Base-by-base conservation (phyloP, 2,113 vertebrate genomes). In the Ifrita kowaldi region DNA sequence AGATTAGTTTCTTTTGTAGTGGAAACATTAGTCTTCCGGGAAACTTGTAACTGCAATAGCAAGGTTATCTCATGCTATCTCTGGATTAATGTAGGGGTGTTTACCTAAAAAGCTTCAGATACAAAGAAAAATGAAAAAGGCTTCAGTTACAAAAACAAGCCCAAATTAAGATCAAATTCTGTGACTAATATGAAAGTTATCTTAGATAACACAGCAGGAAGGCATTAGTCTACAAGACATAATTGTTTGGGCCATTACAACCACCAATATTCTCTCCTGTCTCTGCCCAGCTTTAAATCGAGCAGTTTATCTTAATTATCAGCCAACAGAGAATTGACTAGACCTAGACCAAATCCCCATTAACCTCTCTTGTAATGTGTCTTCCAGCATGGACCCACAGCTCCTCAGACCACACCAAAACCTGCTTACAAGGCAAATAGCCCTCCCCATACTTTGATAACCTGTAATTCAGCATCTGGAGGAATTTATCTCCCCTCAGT, bases 291-390 rank as follows among this genome's bases (percentile, higher is more conserved):
- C 90, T 82, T 80, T 96, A 95, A 96, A 95, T 93, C n/a, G 60
- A 70, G 80, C 93, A 93, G 76, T 97, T 98, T 93, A 80, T 98
- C 95, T 97, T 90, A 80, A 90, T 97, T 97, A 97, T 86, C 87
- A 96, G 90, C 87, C 75, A 87, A 46, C 90, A 80, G 4, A 30
- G 95, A 93, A 93, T 59, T 73, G 90, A 84, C 67, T 55, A 80
- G 85, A 89, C 68, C 53, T 83, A 47, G 97, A 97, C 70, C 94
- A 91, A 97, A 93, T 86, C 85, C 70, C 59, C 73, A 75, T 97
- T 97, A 97, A 85, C 84, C 80, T 96, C 77, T 37, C 28, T 49
- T 78, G 84, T 30, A 64, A 88, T 32, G 35, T 44, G 28, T 89
- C 96, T 85, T 88, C 84, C 89, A 90, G 33, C 22, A 64, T 42